phyloP scores from a whole-genome alignment of 2,888 invertebrate genomes.

The Dasysyrphus tricinctus region DNA sequence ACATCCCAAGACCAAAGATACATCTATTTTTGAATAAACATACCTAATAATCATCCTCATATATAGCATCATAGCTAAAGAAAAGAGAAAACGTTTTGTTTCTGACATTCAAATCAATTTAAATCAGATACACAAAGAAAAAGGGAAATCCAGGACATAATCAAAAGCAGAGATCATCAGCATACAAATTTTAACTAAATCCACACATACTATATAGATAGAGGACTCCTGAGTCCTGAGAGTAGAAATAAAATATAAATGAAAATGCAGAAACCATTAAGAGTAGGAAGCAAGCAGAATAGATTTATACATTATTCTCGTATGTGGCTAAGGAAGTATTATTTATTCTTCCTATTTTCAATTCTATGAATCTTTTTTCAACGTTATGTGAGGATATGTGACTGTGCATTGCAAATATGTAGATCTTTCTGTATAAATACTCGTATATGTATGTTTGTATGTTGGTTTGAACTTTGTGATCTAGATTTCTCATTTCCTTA shows the following conservation, averaged over 20 bases:
- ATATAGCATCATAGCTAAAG: neutral
- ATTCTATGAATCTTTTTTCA: constrained; percentile 7
- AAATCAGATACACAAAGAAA: constrained; percentile 52
- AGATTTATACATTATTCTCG: neutral
- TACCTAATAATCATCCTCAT: constrained; percentile 25
- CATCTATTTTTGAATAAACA: constrained; percentile 29
- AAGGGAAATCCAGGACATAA: constrained; percentile 64
- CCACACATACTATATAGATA: neutral
- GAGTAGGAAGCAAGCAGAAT: neutral
- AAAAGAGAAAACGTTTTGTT: constrained; percentile 37
- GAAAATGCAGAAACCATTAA: constrained; percentile 62
- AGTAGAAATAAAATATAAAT: constrained; percentile 43
- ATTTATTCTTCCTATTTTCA: constrained; percentile 65
- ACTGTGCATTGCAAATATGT: neutral
- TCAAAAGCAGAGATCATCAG: constrained; percentile 65
- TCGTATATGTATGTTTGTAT: no score
- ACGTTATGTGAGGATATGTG: neutral
- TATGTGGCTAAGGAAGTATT: constrained; percentile 16
- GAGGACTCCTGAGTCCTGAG: constrained; percentile 10
- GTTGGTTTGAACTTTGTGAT: constrained; percentile 64
- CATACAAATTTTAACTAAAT: constrained; percentile 15
- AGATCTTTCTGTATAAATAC: neutral
- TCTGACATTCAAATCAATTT: constrained; percentile 74
- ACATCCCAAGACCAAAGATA: constrained; percentile 43
- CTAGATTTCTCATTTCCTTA: constrained; percentile 72